Percentiles rank a stretch among this genome's conserved stretches.
Conservation (phyloP, 1,140 invertebrate species). For the Megathymus violae region DNA sequence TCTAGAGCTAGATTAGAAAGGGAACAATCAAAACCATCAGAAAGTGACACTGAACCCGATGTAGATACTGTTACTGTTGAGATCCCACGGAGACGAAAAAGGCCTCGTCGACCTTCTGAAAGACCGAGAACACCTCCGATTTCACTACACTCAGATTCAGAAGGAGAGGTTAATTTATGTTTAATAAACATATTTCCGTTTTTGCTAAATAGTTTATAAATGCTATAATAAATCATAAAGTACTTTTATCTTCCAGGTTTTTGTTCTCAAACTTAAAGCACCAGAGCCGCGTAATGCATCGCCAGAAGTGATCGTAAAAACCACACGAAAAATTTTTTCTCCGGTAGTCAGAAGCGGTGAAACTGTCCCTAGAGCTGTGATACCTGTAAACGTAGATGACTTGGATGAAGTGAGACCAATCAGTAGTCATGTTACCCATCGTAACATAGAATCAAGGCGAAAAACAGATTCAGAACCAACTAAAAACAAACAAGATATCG, state of each 20-base stretch:
- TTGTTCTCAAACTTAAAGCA: conserved; percentile 76
- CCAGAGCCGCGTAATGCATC: conserved; percentile 60
- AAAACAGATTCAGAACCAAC: conserved; percentile 40
- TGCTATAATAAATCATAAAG: conserved; percentile 7
- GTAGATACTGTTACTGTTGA: conserved; percentile 81
- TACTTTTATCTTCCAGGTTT: conserved; percentile 62
- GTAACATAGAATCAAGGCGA: conserved; percentile 42
- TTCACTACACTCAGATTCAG: conserved; percentile 72
- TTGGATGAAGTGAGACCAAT: conserved; percentile 65
- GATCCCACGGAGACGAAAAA: conserved; percentile 78
- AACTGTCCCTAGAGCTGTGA: conserved; percentile 77
- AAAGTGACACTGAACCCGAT: conserved; percentile 78
- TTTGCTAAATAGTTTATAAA: conserved; percentile 1
- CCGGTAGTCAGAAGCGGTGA: conserved; percentile 85
- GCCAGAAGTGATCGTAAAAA: conserved; percentile 89
- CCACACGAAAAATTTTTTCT: conserved; percentile 90
- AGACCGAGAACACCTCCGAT: conserved; percentile 72
- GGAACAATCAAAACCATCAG: conserved; percentile 81
- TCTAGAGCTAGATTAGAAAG: conserved; percentile 77
- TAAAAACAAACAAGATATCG: conserved; percentile 38
- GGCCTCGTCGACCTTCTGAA: conserved; percentile 71
- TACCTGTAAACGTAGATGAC: conserved; percentile 79
- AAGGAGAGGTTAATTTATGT: conserved; percentile 64
- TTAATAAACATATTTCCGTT: conserved; percentile 22
- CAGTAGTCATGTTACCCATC: conserved; percentile 38